Percentiles rank a stretch among this genome's conserved stretches.
Conservation (phyloP, 2,797 vertebrate genomes). For the Delichon dasypus region DNA sequence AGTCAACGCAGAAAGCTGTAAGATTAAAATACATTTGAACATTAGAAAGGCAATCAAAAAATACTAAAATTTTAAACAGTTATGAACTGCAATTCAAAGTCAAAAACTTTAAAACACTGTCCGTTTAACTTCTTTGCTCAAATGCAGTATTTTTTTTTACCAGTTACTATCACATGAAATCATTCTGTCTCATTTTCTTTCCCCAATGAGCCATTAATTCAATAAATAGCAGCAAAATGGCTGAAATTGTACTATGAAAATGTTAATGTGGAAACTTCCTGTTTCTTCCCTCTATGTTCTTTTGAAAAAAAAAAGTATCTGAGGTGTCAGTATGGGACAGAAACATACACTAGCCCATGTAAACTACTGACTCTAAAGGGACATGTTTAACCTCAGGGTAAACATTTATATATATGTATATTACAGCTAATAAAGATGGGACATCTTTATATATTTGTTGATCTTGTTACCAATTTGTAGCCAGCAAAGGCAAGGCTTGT, state of each 20-base stretch:
- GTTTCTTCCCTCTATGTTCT: neutral
- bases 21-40: slow-evolving; percentile 63
- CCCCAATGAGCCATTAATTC: neutral
- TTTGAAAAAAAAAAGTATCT: neutral
- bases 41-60: slow-evolving; percentile 23
- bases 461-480: neutral
- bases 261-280: neutral
- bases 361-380: neutral
- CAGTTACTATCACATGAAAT: neutral
- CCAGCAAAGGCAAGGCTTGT: neutral
- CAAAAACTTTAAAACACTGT: neutral
- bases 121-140: neutral
- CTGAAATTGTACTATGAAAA: neutral
- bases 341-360: neutral
- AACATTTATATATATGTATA: neutral
- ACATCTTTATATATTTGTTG: neutral
- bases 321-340: neutral
- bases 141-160: neutral
- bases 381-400: neutral
- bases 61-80: neutral
- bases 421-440: neutral
- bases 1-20: slow-evolving; percentile 85
- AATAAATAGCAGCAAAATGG: neutral
- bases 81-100: slow-evolving; percentile 9
- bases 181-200: neutral